A percentile compares a stretch with the other conserved stretches of the same genome.
Conservation (phyloP, 1,140 invertebrate genomes). For the Megalopta genalis region DNA sequence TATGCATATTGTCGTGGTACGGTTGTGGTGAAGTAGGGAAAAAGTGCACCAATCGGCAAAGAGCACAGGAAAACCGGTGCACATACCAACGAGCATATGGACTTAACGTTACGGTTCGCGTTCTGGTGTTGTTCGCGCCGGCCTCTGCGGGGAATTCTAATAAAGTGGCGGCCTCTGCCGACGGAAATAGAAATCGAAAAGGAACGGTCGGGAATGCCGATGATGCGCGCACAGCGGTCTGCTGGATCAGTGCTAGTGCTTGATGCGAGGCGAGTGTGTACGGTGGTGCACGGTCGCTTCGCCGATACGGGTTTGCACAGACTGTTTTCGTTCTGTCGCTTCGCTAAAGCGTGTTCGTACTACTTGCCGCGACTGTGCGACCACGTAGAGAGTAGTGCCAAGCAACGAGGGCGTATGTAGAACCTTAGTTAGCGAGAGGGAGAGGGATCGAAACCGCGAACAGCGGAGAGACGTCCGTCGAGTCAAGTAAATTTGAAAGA, state of each 20-base stretch:
- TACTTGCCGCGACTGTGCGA: slow-evolving; percentile 5
- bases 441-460: not conserved
- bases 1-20: slow-evolving; percentile 10
- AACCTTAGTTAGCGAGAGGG: not conserved
- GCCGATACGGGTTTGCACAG: slow-evolving; percentile 39
- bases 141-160: not conserved
- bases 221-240: slow-evolving; percentile 61
- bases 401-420: not conserved
- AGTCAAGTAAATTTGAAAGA: not conserved
- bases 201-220: slow-evolving; percentile 61
- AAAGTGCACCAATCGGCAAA: slow-evolving; percentile 19
- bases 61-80: slow-evolving; percentile 14
- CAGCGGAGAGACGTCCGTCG: not conserved
- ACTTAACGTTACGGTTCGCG: not conserved
- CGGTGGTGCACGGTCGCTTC: slow-evolving; percentile 41
- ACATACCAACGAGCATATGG: slow-evolving; percentile 22
- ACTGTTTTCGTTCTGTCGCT: slow-evolving; percentile 50
- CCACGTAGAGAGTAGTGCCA: not conserved
- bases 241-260: slow-evolving; percentile 61
- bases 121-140: slow-evolving; percentile 15
- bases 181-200: slow-evolving; percentile 14
- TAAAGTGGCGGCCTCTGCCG: slow-evolving; percentile 50
- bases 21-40: not conserved
- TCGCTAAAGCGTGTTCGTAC: slow-evolving; percentile 18
- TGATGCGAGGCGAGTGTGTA: slow-evolving; percentile 61